Evolutionary conservation across 2,888 invertebrate species (phyloP).

Genomic region (Neoitamus cyanurus): DNA sequence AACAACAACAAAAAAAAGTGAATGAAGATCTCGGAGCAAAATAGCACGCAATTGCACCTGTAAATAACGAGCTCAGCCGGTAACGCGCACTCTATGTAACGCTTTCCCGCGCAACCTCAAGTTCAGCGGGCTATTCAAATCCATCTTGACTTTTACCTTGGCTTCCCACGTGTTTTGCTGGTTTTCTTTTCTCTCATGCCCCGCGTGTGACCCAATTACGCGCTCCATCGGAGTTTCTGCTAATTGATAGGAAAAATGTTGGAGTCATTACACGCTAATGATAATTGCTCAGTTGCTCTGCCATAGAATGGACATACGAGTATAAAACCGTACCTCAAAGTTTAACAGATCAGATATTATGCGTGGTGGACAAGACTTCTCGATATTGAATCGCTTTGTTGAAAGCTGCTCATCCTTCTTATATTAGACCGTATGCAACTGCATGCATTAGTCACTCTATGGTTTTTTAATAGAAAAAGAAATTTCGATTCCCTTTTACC

Average conservation of each 20-base stretch:
- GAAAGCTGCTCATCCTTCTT: too few relatives aligned
- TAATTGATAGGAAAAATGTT: background rate
- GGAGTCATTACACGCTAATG: conserved; percentile 1
- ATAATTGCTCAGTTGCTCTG: background rate
- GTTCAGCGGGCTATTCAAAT: conserved; percentile 28
- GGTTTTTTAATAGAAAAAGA: too few relatives aligned
- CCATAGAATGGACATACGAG: background rate
- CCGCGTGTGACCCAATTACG: conserved; percentile 24
- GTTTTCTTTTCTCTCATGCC: background rate
- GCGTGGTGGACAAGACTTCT: too few relatives aligned
- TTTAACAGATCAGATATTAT: background rate
- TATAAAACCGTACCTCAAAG: background rate
- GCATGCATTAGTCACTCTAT: too few relatives aligned
- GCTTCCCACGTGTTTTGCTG: conserved; percentile 13
- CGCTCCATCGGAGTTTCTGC: background rate
- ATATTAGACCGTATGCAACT: too few relatives aligned
- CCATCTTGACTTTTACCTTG: conserved; percentile 34
- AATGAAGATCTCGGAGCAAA: background rate
- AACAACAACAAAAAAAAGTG: background rate
- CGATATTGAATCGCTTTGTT: too few relatives aligned
- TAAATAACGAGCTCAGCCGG: background rate
- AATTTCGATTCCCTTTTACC: too few relatives aligned
- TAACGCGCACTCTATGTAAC: background rate
- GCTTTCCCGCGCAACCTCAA: conserved; percentile 6
- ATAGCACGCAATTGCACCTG: conserved; percentile 17